Evolutionary conservation across 2,113 vertebrate species (phyloP).

Genomic region (Struthidea cinerea): DNA sequence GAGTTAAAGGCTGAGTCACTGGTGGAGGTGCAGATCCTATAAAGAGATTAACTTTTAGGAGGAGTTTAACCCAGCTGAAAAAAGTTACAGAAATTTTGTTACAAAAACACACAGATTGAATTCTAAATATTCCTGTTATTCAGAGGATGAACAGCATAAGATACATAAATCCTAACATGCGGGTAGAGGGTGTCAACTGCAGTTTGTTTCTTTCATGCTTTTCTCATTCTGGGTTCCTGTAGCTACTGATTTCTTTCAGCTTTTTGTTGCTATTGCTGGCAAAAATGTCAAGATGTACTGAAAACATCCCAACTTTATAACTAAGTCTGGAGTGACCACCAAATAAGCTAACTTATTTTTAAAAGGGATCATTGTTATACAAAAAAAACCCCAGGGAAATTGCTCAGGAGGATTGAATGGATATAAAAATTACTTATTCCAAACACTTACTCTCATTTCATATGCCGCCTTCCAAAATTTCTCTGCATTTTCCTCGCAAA

Average conservation of each 20-base stretch:
- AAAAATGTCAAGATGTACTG: not conserved
- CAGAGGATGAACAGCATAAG: not conserved
- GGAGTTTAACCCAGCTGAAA: not conserved
- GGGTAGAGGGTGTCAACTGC: not conserved
- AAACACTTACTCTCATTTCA: not conserved
- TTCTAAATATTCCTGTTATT: not conserved
- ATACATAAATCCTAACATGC: not conserved
- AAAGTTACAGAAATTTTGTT: not conserved
- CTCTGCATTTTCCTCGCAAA: not conserved
- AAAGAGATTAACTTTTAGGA: conserved; percentile 29
- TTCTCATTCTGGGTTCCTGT: not conserved
- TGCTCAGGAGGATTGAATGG: not conserved
- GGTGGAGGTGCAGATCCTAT: conserved; percentile 73
- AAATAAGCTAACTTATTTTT: not conserved
- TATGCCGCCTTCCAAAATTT: not conserved
- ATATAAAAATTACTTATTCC: not conserved
- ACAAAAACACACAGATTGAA: not conserved
- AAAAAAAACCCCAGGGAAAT: not conserved
- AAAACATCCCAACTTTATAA: not conserved
- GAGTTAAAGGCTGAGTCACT: conserved; percentile 72
- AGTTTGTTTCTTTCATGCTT: not conserved
- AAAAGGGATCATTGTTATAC: not conserved
- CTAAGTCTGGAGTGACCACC: not conserved
- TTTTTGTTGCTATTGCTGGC: not conserved
- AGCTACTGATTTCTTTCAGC: not conserved